phyloP scores from a whole-genome alignment of 2,888 invertebrate species.

The Drosophila affinis region DNA sequence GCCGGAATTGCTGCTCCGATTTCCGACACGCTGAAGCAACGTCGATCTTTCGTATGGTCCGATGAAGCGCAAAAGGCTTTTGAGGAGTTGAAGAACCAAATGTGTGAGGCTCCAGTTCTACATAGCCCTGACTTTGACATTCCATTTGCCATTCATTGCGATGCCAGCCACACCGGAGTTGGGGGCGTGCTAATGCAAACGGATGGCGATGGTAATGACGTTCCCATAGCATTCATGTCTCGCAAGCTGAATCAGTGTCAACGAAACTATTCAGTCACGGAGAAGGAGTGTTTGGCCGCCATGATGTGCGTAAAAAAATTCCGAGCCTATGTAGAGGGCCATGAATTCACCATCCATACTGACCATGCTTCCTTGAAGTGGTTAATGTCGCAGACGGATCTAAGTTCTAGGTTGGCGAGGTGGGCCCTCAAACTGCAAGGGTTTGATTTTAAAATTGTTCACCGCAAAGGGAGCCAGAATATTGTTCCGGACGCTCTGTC shows the following conservation, averaged over 20 bases:
- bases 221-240: too few species aligned
- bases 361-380: constrained; percentile 15
- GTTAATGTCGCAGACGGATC: constrained; percentile 11
- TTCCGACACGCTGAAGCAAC: not conserved
- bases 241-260: too few species aligned
- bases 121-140: not conserved
- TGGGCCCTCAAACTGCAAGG: constrained; percentile 57
- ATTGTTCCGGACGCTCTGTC: constrained; percentile 67
- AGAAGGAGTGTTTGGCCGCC: constrained; percentile 5
- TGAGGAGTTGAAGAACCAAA: not conserved
- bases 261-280: too few species aligned
- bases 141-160: constrained; percentile 21
- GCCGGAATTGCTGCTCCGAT: not conserved
- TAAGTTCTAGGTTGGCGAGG: constrained; percentile 62
- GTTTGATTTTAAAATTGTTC: constrained; percentile 47
- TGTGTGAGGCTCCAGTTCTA: not conserved
- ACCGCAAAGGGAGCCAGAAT: constrained; percentile 60
- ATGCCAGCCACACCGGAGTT: constrained; percentile 26
- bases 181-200: constrained; percentile 24
- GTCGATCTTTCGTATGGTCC: not conserved
- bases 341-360: not conserved
- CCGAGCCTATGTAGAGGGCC: not conserved
- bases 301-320: constrained; percentile 7
- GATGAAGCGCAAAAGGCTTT: not conserved
- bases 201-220: not conserved